Conservation (phyloP, 1,140 invertebrate species). For the Aphaenogaster ashmeadi region DNA sequence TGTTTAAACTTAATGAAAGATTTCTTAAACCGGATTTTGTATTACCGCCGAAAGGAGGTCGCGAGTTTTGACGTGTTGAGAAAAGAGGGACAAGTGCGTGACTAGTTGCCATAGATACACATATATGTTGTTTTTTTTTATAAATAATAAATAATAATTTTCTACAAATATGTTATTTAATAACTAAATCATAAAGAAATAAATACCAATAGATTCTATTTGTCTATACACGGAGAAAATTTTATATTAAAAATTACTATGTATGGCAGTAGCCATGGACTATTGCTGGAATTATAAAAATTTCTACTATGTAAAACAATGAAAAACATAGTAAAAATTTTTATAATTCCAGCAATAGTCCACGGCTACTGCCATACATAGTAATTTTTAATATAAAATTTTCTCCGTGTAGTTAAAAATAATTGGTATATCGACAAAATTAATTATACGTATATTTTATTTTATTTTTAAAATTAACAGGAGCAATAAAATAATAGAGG, state of each 20-base stretch:
- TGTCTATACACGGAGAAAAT: no score
- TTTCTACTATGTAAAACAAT: no score
- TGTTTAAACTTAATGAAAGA: slow-evolving; percentile 28
- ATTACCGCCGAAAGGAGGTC: slow-evolving; percentile 22
- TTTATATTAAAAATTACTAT: no score
- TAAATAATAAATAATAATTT: not conserved
- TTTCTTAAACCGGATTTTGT: slow-evolving; percentile 63
- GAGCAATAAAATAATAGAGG: not conserved
- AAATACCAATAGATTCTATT: slow-evolving; percentile 11
- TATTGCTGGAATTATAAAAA: no score
- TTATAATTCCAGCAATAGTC: no score
- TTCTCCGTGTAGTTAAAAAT: no score
- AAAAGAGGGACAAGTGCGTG: slow-evolving; percentile 29
- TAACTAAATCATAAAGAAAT: not conserved
- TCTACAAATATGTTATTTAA: not conserved
- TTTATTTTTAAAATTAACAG: not conserved
- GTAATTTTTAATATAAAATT: no score
- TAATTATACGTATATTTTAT: slow-evolving; percentile 5
- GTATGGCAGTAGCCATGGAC: no score
- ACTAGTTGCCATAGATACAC: slow-evolving; percentile 68
- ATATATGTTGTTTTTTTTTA: not conserved
- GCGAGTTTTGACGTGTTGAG: slow-evolving; percentile 55
- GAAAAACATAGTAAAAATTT: no score
- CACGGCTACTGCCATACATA: no score
- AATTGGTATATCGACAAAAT: not conserved